phyloP scores from a whole-genome alignment of 2,797 vertebrate genomes.

The Lutjanus campechanus region DNA sequence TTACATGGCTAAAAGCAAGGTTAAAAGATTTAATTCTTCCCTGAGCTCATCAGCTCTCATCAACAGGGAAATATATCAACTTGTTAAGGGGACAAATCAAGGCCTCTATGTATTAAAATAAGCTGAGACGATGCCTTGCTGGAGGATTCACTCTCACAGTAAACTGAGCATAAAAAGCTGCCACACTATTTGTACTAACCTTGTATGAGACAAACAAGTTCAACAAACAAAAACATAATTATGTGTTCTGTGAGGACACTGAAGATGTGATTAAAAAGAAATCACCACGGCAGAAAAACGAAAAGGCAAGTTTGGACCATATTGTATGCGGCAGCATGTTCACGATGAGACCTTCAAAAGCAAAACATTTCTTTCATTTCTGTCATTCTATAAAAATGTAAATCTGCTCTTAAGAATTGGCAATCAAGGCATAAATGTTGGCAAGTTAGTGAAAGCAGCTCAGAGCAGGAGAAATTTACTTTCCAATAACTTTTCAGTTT shows the following conservation, averaged over 20 bases:
- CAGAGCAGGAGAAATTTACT: constrained; percentile 4
- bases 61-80: constrained; percentile 50
- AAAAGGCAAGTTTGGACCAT: background rate
- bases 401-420: constrained; percentile 6
- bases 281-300: constrained; percentile 8
- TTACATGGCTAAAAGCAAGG: constrained; percentile 50
- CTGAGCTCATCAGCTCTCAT: constrained; percentile 50
- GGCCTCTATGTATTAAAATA: constrained; percentile 27
- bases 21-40: constrained; percentile 56
- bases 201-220: constrained; percentile 26
- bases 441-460: constrained; percentile 16
- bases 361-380: constrained; percentile 25
- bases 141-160: constrained; percentile 21
- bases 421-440: constrained; percentile 4
- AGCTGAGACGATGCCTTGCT: constrained; percentile 13
- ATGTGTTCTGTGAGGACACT: constrained; percentile 6
- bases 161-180: constrained; percentile 46
- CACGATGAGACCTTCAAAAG: constrained; percentile 35
- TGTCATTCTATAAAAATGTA: constrained; percentile 23
- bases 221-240: constrained; percentile 10
- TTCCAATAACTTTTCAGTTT: constrained; percentile 15
- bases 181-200: constrained; percentile 28
- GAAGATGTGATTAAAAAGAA: constrained; percentile 29
- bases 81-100: constrained; percentile 42
- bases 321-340: background rate